Evolutionary conservation across 2,113 vertebrate genomes (phyloP).

Genomic region (Pimephales promelas): DNA sequence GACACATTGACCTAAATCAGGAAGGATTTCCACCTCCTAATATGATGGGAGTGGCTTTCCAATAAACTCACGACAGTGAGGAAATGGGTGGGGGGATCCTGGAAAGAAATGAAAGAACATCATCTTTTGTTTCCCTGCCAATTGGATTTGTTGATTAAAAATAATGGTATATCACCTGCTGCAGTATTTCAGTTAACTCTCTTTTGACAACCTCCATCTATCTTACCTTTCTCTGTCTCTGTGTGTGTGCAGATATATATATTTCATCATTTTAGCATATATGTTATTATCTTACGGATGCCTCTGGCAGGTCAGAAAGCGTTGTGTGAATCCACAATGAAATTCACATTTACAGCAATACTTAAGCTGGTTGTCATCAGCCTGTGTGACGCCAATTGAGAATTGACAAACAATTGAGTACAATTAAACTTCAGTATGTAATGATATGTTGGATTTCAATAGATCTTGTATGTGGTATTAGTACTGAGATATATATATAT

Average conservation of each 20-base stretch:
- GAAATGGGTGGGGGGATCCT: not conserved
- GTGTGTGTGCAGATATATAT: not conserved
- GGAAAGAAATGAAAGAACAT: not conserved
- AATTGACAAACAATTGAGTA: too few species aligned
- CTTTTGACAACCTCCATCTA: not conserved
- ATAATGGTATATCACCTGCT: constrained; percentile 12
- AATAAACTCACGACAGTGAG: not conserved
- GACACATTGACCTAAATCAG: not conserved
- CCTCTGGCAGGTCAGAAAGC: constrained; percentile 3
- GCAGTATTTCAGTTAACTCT: not conserved
- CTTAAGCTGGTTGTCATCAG: not conserved
- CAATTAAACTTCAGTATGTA: too few species aligned
- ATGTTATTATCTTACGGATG: not conserved
- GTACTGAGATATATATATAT: not conserved
- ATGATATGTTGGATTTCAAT: not conserved
- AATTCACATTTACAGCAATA: not conserved
- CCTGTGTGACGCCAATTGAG: too few species aligned
- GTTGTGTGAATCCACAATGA: not conserved
- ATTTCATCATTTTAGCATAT: not conserved
- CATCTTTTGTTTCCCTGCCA: constrained; percentile 3
- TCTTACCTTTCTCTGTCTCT: not conserved
- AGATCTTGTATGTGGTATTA: not conserved
- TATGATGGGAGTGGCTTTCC: not conserved
- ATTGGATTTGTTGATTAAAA: not conserved
- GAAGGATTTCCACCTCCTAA: not conserved